Evolutionary conservation across 2,113 vertebrate genomes (phyloP).

Genomic region (Larimichthys polyactis): DNA sequence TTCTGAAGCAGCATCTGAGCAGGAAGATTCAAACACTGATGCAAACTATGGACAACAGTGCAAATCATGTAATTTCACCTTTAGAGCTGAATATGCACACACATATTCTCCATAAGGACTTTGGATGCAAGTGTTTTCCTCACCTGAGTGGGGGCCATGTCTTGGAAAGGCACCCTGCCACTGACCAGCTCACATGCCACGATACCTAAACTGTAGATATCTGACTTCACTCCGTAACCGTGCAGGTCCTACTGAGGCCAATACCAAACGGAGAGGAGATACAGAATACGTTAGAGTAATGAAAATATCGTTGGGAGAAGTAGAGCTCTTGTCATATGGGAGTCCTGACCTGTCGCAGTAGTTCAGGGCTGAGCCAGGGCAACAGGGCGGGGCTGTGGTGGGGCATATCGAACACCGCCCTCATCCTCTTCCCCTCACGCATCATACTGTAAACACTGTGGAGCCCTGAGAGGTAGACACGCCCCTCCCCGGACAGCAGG

Average conservation of each 20-base stretch:
- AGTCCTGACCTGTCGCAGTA: conserved; percentile 93
- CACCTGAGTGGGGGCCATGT: conserved; percentile 97
- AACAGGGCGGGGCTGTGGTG: conserved; percentile 93
- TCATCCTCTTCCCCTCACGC: conserved; percentile 91
- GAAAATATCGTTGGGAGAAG: background rate
- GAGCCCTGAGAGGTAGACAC: conserved; percentile 95
- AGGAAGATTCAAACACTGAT: background rate
- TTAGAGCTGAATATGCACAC: too few species aligned
- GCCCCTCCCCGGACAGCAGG: conserved; percentile 94
- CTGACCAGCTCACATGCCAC: conserved; percentile 97
- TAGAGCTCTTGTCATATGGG: background rate
- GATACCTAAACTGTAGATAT: conserved; percentile 98
- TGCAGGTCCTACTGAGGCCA: conserved; percentile 89
- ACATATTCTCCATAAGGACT: too few species aligned
- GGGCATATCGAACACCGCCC: conserved; percentile 94
- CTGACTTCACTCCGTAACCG: conserved; percentile 97
- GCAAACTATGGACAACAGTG: background rate
- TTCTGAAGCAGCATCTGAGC: conserved; percentile 96
- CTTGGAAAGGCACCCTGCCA: conserved; percentile 94
- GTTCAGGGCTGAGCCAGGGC: conserved; percentile 98
- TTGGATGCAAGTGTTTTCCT: background rate
- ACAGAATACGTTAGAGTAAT: background rate
- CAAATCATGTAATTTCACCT: background rate
- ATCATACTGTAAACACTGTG: conserved; percentile 94
- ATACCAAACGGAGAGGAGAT: conserved; percentile 5